Evolutionary conservation across 2,888 invertebrate genomes (phyloP).

Genomic region (Venustoraphidia nigricollis): DNA sequence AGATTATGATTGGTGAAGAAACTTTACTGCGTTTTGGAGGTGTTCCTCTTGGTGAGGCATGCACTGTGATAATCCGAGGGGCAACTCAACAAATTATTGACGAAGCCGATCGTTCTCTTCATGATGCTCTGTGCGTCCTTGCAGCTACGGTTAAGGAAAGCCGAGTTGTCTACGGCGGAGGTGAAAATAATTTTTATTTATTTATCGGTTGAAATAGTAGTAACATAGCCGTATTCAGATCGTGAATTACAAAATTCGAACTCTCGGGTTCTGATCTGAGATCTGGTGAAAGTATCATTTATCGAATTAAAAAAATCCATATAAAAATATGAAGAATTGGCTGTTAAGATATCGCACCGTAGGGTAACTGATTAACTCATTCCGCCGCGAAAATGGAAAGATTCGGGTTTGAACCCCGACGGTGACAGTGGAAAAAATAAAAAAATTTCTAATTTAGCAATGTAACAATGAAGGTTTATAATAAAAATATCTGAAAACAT

Average conservation of each 20-base stretch:
- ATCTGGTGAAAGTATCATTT: too few relatives aligned
- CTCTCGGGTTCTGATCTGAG: too few relatives aligned
- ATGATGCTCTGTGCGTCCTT: conserved; percentile 95
- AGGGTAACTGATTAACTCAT: too few relatives aligned
- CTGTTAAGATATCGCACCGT: too few relatives aligned
- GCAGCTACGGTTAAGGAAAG: conserved; percentile 91
- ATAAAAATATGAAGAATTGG: too few relatives aligned
- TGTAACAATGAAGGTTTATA: too few relatives aligned
- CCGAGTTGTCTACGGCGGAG: conserved; percentile 82
- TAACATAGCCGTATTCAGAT: not conserved
- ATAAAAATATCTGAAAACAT: too few relatives aligned
- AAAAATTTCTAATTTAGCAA: too few relatives aligned
- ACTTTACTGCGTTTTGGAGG: conserved; percentile 87
- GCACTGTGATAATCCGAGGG: conserved; percentile 91
- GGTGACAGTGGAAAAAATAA: too few relatives aligned
- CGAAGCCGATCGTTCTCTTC: conserved; percentile 94
- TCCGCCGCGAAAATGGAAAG: too few relatives aligned
- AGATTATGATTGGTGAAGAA: conserved; percentile 96
- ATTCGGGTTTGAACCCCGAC: too few relatives aligned
- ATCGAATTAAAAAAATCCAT: too few relatives aligned
- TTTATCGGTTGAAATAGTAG: not conserved
- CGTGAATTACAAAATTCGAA: conserved; percentile 1
- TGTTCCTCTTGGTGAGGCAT: conserved; percentile 89
- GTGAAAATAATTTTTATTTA: conserved; percentile 25
- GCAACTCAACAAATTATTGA: conserved; percentile 97